Percentiles rank a stretch among this genome's conserved stretches.
These are phyloP conservation scores for Zaprionus capensis DNA, from an alignment of 1,140 invertebrate species.

Conservation along the genomic window DNA sequence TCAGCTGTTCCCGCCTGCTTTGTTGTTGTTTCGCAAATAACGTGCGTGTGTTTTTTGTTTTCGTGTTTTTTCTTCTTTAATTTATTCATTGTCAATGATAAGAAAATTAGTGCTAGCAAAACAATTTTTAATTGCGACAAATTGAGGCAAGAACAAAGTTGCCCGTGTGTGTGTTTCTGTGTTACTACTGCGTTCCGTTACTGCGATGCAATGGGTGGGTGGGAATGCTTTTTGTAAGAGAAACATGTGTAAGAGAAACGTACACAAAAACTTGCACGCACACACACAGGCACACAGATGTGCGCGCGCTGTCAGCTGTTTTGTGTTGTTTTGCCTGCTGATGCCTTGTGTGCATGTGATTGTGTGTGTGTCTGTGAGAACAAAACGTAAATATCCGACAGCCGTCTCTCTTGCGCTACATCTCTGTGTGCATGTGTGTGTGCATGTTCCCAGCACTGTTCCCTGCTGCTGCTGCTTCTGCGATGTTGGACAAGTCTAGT, in stretches of 20 bases:
- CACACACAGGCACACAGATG: conserved; percentile 3
- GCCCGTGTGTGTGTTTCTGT: not conserved
- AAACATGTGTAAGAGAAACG: conserved; percentile 9
- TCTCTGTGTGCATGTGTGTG: conserved; percentile 21
- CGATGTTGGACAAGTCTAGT: conserved; percentile 27
- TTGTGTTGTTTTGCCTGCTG: conserved; percentile 64
- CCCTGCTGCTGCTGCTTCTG: conserved; percentile 4
- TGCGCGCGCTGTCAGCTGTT: conserved; percentile 60
- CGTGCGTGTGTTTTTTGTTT: conserved; percentile 18
- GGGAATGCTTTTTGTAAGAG: conserved; percentile 3
- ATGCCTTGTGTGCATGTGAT: not conserved
- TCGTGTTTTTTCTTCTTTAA: conserved; percentile 2
- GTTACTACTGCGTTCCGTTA: not conserved
- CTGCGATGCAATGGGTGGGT: not conserved
- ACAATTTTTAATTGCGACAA: conserved; percentile 31
- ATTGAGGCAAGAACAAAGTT: conserved; percentile 16
- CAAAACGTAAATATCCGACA: conserved; percentile 47
- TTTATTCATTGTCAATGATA: conserved; percentile 20
- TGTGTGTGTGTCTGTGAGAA: not conserved
- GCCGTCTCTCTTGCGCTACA: conserved; percentile 12
- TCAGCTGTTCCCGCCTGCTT: conserved; percentile 33
- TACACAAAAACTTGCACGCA: conserved; percentile 18
- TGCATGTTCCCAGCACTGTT: conserved; percentile 2
- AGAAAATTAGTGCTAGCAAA: conserved; percentile 29
- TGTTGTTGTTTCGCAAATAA: conserved; percentile 7